Evolutionary conservation across 1,140 invertebrate species (phyloP), one percentile per base, ranked within the genome.

Genomic region (Drosophila serrata): DNA sequence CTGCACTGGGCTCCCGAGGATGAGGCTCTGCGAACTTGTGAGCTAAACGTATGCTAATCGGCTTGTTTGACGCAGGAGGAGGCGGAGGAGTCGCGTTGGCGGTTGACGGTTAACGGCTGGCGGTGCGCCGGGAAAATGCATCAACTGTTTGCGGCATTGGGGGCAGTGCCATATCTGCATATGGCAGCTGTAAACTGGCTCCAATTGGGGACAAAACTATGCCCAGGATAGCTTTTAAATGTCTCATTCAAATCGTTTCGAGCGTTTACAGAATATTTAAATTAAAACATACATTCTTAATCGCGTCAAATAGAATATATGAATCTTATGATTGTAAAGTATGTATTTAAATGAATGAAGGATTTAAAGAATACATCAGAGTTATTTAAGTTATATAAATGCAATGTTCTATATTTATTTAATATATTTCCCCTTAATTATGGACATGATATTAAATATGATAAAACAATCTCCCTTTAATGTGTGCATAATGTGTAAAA

Each of bases 41-140:
- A 58, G 53, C 63, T 82, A 76, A 86, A 69, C 82, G 70, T 87
- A 87, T 82, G 84, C 80, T 87, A 87, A 87, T 87, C 82, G 77
- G 79, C 77, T 82, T 87, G 85, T 82, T 86, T 81, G 67, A 56
- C 15, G 37, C 33, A 46, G 33, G 59, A 49, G 37, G 37, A 46
- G 33, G 59, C 45, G 43, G 60, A 46, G 39, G 15, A 48, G 51
- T 55, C 13, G 33, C 51, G 12, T 27, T 31, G 15, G 48, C 24
- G 43, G 45, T 40, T 57, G 43, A 31, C 12, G 15, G 27, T n/a
- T 35, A 22, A 22, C 43, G 42, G 43, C 19, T 12, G 43, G 11
- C 19, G 42, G 42, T 69, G 61, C 19, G 33, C 51, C 51, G 51
- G 19, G 15, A 19, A 55, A 55, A n/a, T 56, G 73, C 74, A 76